Evolutionary conservation across 92 coral and sea anemone genomes (phyloP).

Genomic region (Porites cylindrica): DNA sequence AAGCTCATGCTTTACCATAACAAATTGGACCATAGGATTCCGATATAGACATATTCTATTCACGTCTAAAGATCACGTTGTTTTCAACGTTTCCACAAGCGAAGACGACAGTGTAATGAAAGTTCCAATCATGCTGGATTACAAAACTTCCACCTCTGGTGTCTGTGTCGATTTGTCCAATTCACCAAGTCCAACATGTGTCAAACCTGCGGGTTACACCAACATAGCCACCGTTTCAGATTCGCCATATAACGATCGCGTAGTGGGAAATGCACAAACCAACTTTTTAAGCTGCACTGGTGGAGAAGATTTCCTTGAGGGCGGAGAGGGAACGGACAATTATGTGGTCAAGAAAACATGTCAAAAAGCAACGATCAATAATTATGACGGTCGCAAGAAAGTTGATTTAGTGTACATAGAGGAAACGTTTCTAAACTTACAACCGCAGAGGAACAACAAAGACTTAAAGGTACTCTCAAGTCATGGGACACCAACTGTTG

Average conservation of each 20-base stretch:
- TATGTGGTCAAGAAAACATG: slow-evolving; percentile 59
- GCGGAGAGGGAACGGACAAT: slow-evolving; percentile 58
- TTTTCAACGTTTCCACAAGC: slow-evolving; percentile 34
- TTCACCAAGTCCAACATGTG: neutral
- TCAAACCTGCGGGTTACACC: neutral
- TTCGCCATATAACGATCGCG: too few relatives aligned
- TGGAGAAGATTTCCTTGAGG: slow-evolving; percentile 53
- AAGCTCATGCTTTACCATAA: slow-evolving; percentile 37
- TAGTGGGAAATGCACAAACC: slow-evolving; percentile 16
- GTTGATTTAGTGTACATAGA: slow-evolving; percentile 42
- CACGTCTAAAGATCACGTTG: slow-evolving; percentile 56
- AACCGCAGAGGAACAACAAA: neutral
- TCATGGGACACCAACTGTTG: slow-evolving; percentile 8
- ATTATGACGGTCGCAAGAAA: slow-evolving; percentile 33
- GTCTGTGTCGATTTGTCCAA: slow-evolving; percentile 45
- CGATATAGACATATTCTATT: slow-evolving; percentile 48
- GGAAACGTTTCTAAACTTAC: slow-evolving; percentile 40
- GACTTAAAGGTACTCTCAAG: slow-evolving; percentile 28
- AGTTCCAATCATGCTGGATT: slow-evolving; percentile 57
- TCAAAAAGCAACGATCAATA: slow-evolving; percentile 21
- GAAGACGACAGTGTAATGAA: slow-evolving; percentile 23
- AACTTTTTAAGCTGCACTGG: slow-evolving; percentile 63
- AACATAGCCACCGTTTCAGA: too few relatives aligned
- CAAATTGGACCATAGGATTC: slow-evolving; percentile 40
- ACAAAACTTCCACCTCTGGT: slow-evolving; percentile 10